Percentiles rank a stretch among this genome's conserved stretches.
Conservation (phyloP, 2,113 vertebrate species). For the Sceloporus tristichus region DNA sequence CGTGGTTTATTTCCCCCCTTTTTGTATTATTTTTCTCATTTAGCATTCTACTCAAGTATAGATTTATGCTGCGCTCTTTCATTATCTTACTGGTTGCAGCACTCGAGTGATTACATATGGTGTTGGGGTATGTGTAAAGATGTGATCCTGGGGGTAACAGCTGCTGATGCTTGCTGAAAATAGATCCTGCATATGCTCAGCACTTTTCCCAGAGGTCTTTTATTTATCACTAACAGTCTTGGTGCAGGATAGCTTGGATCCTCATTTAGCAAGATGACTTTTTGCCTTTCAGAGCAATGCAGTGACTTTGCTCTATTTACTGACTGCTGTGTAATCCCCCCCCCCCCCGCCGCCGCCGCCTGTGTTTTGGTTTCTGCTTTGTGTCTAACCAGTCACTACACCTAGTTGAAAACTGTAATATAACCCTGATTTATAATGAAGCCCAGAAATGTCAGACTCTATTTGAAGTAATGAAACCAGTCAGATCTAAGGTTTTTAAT, state of each 20-base stretch:
- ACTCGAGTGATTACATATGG: conserved; percentile 94
- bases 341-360: too few relatives aligned
- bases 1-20: conserved; percentile 83
- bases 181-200: conserved; percentile 92
- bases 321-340: conserved; percentile 81
- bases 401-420: conserved; percentile 77
- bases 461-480: conserved; percentile 81
- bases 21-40: conserved; percentile 86
- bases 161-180: conserved; percentile 99
- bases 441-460: conserved; percentile 76
- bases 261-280: conserved; percentile 86
- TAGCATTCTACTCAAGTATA: conserved; percentile 83
- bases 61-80: conserved; percentile 87
- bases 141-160: conserved; percentile 90
- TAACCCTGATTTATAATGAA: conserved; percentile 82
- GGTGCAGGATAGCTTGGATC: conserved; percentile 80
- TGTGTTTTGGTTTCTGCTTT: conserved; percentile 55
- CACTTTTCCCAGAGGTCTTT: conserved; percentile 91
- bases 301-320: conserved; percentile 84
- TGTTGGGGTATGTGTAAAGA: conserved; percentile 87
- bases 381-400: conserved; percentile 73
- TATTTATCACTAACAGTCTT: conserved; percentile 89
- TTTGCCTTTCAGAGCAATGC: conserved; percentile 79
- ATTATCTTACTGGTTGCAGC: conserved; percentile 89
- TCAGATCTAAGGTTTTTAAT: conserved; percentile 82